phyloP scores from a whole-genome alignment of 2,888 invertebrate genomes.

The Orchesellides sinensis region DNA sequence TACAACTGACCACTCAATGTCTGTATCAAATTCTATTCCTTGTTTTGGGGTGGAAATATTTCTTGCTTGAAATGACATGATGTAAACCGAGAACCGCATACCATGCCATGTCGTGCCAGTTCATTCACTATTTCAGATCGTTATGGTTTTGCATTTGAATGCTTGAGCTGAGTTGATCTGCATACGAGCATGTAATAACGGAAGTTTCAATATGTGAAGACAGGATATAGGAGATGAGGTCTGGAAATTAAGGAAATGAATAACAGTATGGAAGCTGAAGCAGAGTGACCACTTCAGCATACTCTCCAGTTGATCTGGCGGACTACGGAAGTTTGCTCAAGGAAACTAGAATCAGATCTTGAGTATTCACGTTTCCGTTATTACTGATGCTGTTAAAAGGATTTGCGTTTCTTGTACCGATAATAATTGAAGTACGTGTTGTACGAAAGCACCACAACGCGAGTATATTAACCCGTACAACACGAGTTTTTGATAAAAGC shows the following conservation, averaged over 20 bases:
- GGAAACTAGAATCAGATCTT: constrained; percentile 17
- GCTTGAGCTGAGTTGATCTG: not conserved
- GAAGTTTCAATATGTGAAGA: constrained; percentile 13
- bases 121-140: constrained; percentile 38
- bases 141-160: constrained; percentile 48
- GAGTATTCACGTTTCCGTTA: constrained; percentile 23
- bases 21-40: not conserved
- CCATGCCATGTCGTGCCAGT: constrained; percentile 22
- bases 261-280: constrained; percentile 12
- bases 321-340: no score
- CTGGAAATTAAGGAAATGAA: constrained; percentile 56
- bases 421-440: not conserved
- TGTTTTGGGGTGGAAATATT: constrained; percentile 1
- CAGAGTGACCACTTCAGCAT: constrained; percentile 39
- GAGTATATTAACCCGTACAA: no score
- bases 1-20: constrained; percentile 39
- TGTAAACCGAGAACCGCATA: constrained; percentile 28
- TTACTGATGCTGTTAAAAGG: not conserved
- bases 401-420: constrained; percentile 5
- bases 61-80: constrained; percentile 17
- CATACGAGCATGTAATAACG: constrained; percentile 10
- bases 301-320: constrained; percentile 31
- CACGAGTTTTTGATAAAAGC: no score
- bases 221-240: constrained; percentile 16
- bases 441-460: no score